Base-by-base conservation (phyloP, 2,888 invertebrate species). In the Synanthedon formicaeformis region DNA sequence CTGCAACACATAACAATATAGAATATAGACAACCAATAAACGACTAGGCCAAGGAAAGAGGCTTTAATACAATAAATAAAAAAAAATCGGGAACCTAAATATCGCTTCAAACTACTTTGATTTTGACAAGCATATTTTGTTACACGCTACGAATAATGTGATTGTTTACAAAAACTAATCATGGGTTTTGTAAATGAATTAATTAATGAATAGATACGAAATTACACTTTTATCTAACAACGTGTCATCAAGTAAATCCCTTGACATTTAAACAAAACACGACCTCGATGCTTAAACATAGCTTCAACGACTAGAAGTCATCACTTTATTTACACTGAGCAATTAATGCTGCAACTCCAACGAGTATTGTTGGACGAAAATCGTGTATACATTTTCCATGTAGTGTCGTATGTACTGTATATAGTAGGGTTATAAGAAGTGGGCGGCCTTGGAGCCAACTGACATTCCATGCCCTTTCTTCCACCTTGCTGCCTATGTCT, bases 381-480 rank as follows among this genome's bases (percentile, higher is more conserved):
- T 53, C 51, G 61, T 55, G 55, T 54, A 50, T 54, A 50, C 54
- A 51, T 63, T 62, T 72, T 68, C 65, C 64, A 65, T 56, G 55
- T 62, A 57, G 58, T 12, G 34, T 16, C n/a, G 50, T 50, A 49
- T 23, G 5, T 16, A 49, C 16, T 18, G 16, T 18, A 49, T 16
- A 49, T 62, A 58, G 71, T 58, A 56, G 75, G 69, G 53, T 78
- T 71, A 76, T 75, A 75, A 63, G 23, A 59, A 70, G 70, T 60
- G 65, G 75, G 59, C 62, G 77, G 71, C 84, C 83, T 85, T 83
- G 81, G 68, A 56, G 55, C 56, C 68, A 68, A 62, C 73, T 80
- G 76, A 76, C 81, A 82, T 81, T 76, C 81, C 81, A 76, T 82
- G 85, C 80, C 84, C 84, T 86, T 86, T 80, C 80, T 79, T 86